Evolutionary conservation across 2,888 invertebrate species (phyloP).

Genomic region (Melipona bicolor): DNA sequence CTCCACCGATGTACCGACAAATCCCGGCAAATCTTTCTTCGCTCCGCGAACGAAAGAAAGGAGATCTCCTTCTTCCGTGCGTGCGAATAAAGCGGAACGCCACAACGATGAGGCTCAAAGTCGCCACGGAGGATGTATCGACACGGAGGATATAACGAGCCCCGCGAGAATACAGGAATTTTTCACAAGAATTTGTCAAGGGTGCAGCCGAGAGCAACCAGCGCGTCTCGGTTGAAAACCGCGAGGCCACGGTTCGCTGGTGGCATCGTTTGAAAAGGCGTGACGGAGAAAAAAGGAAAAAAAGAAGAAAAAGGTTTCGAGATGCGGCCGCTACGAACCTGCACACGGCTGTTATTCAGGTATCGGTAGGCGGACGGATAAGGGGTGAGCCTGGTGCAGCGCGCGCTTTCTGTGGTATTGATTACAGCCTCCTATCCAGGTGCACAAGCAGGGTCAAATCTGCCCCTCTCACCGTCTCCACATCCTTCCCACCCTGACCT

Average conservation of each 20-base stretch:
- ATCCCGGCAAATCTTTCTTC: constrained; percentile 13
- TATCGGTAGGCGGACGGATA: constrained; percentile 69
- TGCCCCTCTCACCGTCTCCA: constrained; percentile 66
- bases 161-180: constrained; percentile 5
- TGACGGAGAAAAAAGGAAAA: neutral
- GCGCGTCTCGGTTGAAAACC: neutral
- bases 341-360: constrained; percentile 66
- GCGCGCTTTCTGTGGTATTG: constrained; percentile 81
- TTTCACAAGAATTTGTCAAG: constrained; percentile 5
- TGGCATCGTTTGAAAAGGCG: neutral
- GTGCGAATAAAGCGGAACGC: neutral
- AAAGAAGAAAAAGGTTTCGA: constrained; percentile 7
- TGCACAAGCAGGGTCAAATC: constrained; percentile 82
- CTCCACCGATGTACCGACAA: neutral
- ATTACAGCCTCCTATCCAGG: constrained; percentile 83
- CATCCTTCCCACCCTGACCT: constrained; percentile 51
- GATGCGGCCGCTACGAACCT: constrained; percentile 6
- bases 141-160: constrained; percentile 15
- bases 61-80: neutral
- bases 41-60: neutral
- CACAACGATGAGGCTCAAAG: constrained; percentile 9
- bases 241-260: neutral
- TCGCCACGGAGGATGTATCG: neutral
- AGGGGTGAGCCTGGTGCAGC: constrained; percentile 75
- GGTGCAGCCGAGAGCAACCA: neutral